Evolutionary conservation across 1,140 invertebrate species (phyloP).

Genomic region (Apolygus lucorum): DNA sequence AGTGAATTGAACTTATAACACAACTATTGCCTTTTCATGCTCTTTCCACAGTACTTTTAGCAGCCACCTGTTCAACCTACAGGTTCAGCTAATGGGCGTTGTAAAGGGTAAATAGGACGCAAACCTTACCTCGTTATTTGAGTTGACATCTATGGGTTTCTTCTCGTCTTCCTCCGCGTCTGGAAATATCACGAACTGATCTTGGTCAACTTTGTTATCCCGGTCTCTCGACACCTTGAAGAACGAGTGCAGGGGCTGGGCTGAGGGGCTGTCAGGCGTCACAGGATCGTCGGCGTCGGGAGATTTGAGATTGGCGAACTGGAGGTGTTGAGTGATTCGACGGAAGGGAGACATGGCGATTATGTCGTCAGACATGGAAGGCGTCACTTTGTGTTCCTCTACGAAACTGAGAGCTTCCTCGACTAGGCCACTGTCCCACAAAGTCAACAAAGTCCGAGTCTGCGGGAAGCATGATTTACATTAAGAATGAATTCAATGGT

Average conservation of each 20-base stretch:
- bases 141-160: constrained; percentile 31
- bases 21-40: too few species aligned
- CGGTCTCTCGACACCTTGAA: neutral
- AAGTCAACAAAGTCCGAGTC: constrained; percentile 63
- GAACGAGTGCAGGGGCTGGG: constrained; percentile 4
- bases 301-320: constrained; percentile 54
- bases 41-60: too few species aligned
- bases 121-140: constrained; percentile 24
- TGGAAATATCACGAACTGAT: constrained; percentile 43
- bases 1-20: too few species aligned
- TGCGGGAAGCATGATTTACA: too few species aligned
- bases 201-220: constrained; percentile 37
- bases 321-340: constrained; percentile 64
- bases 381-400: constrained; percentile 53
- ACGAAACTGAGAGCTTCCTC: constrained; percentile 75
- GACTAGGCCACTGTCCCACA: constrained; percentile 74
- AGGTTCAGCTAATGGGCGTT: too few species aligned
- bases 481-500: too few species aligned
- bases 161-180: constrained; percentile 37
- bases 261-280: constrained; percentile 51
- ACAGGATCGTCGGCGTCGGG: constrained; percentile 63
- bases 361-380: constrained; percentile 21
- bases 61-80: too few species aligned
- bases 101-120: too few species aligned
- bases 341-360: constrained; percentile 57